Evolutionary conservation across 2,888 invertebrate genomes (phyloP), one percentile per base, ranked within the genome.

Genomic region (Drosophila pseudotakahashii): DNA sequence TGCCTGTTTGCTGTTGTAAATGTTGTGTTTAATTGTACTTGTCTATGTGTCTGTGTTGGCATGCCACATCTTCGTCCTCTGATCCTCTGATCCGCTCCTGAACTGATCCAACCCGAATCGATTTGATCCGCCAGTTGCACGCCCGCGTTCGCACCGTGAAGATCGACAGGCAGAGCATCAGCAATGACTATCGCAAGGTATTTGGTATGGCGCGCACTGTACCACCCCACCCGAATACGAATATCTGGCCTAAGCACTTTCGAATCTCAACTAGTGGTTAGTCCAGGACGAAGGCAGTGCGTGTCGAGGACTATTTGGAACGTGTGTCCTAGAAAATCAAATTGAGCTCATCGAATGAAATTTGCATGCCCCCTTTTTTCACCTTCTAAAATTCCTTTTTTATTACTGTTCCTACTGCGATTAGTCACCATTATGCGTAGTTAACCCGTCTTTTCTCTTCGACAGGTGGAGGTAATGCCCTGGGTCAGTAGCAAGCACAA

Each of bases 401-500:
- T 32, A n/a, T 54, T 53, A 64, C 59, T 75, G 39, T 75, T 11
- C 11, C 51, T 47, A 6, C 19, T 23, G 9, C 13, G 13, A 42
- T 19, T n/a, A 3, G 4, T 6, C 32, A 11, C 23, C 37, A 44
- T 44, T 42, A 30, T 9, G 10, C 26, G 26, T 54, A 42, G 16
- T 54, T 45, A 36, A 54, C 45, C 44, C 16, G n/a, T 14, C 13
- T 7, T 30, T 55, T 39, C 16, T n/a, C 10, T n/a, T 42, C 37
- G 13, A 14, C 41, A 98, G 97, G 97, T 97, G 58, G 97, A 98
- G 92, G 96, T 97, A 19, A 96, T 96, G 42, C 97, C 97, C 7
- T 98, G 98, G 99, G 96, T 98, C 81, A 98, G 98, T 66, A 98
- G 98, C 89, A 98, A 98, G 92, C 99, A 99, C 92, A 99, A 99